Conservation (phyloP, 1,140 invertebrate genomes). For the Philopotamus ludificatus region DNA sequence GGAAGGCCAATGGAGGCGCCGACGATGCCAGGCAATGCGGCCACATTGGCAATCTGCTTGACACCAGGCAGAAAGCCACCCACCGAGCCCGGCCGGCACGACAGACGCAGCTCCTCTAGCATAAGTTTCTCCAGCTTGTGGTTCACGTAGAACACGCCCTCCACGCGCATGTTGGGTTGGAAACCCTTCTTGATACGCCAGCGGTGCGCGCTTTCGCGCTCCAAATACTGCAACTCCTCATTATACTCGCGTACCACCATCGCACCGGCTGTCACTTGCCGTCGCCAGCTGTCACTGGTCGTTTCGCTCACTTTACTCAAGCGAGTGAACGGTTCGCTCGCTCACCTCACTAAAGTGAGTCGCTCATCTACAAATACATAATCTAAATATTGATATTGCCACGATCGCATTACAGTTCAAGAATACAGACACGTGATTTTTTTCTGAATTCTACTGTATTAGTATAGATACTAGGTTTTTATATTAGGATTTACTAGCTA, state of each 20-base stretch:
- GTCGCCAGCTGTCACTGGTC: too few relatives aligned
- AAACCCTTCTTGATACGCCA: slow-evolving; percentile 99
- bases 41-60: slow-evolving; percentile 99
- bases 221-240: slow-evolving; percentile 91
- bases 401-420: too few relatives aligned
- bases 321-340: too few relatives aligned
- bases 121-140: slow-evolving; percentile 89
- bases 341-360: too few relatives aligned
- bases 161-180: slow-evolving; percentile 99
- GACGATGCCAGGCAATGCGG: slow-evolving; percentile 96
- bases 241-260: slow-evolving; percentile 93
- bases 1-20: slow-evolving; percentile 89
- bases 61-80: slow-evolving; percentile 98
- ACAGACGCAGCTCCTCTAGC: slow-evolving; percentile 94
- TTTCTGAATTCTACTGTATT: too few relatives aligned
- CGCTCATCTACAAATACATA: too few relatives aligned
- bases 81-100: slow-evolving; percentile 81
- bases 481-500: too few relatives aligned
- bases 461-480: too few relatives aligned
- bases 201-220: slow-evolving; percentile 79
- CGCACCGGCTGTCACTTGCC: slow-evolving; percentile 43
- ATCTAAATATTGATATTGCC: too few relatives aligned
- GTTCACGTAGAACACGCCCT: slow-evolving; percentile 98
- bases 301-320: too few relatives aligned
- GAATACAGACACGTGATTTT: too few relatives aligned